Evolutionary conservation across 2,797 vertebrate species (phyloP).

Genomic region (Tangara arthus): DNA sequence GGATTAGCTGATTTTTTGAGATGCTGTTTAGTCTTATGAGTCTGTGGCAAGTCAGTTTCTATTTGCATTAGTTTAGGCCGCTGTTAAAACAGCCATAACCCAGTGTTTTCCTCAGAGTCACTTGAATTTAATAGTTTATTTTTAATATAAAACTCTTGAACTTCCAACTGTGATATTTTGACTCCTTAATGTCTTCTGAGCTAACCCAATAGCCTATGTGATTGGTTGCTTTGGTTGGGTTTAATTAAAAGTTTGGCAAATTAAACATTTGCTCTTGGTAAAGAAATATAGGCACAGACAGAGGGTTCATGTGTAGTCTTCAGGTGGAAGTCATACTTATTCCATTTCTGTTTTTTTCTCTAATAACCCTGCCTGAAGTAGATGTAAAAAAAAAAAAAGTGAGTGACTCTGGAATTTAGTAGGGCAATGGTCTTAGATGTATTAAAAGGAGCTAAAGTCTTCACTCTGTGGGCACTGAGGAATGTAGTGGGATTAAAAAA

Average conservation of each 20-base stretch:
- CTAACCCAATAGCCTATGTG: not conserved
- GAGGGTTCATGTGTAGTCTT: not conserved
- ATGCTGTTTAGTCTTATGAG: not conserved
- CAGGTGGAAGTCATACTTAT: not conserved
- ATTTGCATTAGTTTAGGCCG: not conserved
- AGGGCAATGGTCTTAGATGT: not conserved
- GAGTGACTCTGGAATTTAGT: not conserved
- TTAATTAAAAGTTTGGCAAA: not conserved
- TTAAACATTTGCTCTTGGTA: not conserved
- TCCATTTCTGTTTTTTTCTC: not conserved
- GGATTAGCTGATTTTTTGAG: not conserved
- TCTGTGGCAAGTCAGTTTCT: not conserved
- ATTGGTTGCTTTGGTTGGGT: not conserved
- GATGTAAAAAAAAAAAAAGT: not conserved
- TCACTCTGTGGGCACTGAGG: not conserved
- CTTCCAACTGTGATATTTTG: not conserved
- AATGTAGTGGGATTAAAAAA: not conserved
- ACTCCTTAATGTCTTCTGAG: not conserved
- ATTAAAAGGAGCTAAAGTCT: not conserved
- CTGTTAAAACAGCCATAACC: not conserved
- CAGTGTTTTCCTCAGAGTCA: not conserved
- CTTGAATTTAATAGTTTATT: constrained; percentile 35
- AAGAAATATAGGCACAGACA: not conserved
- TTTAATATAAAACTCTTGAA: not conserved
- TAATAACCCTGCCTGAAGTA: not conserved